These are phyloP conservation scores for Netelia virgata DNA, from an alignment of 2,888 invertebrate species.

Conservation along the genomic window DNA sequence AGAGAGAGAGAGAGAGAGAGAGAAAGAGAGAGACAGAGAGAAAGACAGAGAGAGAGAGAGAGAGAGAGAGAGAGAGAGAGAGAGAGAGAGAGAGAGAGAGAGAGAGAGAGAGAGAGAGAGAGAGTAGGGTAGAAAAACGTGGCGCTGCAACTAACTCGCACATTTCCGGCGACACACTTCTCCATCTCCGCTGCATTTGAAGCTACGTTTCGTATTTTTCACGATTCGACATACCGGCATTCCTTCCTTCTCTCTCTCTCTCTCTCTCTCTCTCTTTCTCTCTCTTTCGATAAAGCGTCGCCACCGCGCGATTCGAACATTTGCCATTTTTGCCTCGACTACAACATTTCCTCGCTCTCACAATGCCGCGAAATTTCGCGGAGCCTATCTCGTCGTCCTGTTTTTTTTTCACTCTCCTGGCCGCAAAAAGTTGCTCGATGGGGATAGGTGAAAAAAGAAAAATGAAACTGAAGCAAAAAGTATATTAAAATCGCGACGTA, in stretches of 20 bases:
- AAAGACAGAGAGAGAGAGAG: not conserved
- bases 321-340: conserved; percentile 17
- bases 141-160: conserved; percentile 22
- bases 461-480: too few relatives aligned
- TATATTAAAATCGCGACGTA: too few relatives aligned
- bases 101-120: conserved; percentile 8
- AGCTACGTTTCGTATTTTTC: conserved; percentile 34
- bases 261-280: not conserved
- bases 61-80: conserved; percentile 6
- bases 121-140: conserved; percentile 16
- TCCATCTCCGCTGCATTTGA: conserved; percentile 17
- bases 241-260: not conserved
- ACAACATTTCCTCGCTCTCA: not conserved
- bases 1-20: conserved; percentile 3
- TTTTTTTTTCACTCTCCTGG: too few relatives aligned
- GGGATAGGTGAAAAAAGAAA: too few relatives aligned
- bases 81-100: not conserved
- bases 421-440: too few relatives aligned
- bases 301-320: not conserved
- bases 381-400: not conserved
- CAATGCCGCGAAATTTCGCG: not conserved
- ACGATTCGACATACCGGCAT: conserved; percentile 9
- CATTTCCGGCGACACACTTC: conserved; percentile 48
- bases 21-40: too few relatives aligned
- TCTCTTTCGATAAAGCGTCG: conserved; percentile 8